These are phyloP conservation scores for Benthosema pterotum DNA, from an alignment of 2,797 vertebrate species.

Conservation along the genomic window DNA sequence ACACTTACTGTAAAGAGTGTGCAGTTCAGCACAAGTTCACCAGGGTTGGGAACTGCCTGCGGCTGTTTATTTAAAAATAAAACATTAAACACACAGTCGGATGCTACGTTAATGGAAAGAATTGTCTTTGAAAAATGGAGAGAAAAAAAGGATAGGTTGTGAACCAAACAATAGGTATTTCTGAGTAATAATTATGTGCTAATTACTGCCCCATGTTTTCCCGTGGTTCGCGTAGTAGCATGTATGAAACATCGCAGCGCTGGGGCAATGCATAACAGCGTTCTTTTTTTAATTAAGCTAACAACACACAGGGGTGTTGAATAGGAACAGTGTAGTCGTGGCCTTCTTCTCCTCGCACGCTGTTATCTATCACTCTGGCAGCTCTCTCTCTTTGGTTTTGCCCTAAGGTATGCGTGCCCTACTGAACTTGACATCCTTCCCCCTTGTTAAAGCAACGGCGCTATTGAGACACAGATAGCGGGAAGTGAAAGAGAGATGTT, in stretches of 20 bases:
- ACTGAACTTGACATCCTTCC: slow-evolving; percentile 25
- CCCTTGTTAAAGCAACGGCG: slow-evolving; percentile 25
- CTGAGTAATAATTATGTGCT: too few relatives aligned
- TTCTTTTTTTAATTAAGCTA: neutral
- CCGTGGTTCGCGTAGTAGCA: too few relatives aligned
- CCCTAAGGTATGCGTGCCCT: slow-evolving; percentile 17
- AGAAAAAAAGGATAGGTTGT: neutral
- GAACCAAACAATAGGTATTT: too few relatives aligned
- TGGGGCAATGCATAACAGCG: too few relatives aligned
- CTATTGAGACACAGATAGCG: slow-evolving; percentile 23
- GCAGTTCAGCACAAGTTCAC: slow-evolving; percentile 33
- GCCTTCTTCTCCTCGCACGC: neutral
- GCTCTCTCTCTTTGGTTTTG: slow-evolving; percentile 21
- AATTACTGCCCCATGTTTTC: too few relatives aligned
- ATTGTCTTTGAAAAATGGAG: slow-evolving; percentile 7
- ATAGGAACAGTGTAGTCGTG: neutral
- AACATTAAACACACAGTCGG: slow-evolving; percentile 24
- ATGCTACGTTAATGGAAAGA: slow-evolving; percentile 15
- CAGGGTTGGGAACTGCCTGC: slow-evolving; percentile 22
- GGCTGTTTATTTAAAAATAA: slow-evolving; percentile 25
- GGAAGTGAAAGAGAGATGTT: slow-evolving; percentile 24
- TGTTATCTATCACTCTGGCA: slow-evolving; percentile 15
- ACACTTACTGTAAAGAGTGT: neutral
- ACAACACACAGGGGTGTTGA: neutral
- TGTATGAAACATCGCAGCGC: too few relatives aligned